Base-by-base conservation (phyloP, 1,140 invertebrate genomes). In the Cecropterus lyciades region DNA sequence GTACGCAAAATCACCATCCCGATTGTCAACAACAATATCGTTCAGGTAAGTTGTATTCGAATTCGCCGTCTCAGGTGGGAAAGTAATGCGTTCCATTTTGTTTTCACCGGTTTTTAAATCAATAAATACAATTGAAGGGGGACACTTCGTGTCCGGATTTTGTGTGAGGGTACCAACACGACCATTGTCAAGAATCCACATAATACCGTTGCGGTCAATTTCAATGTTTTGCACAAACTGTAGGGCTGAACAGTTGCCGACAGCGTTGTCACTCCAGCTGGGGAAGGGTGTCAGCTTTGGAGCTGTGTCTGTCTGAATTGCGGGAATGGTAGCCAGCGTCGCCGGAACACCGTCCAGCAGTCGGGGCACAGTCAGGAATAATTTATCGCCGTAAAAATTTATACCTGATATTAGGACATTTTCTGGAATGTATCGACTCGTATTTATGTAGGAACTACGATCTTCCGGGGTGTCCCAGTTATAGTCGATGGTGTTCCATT, bases 101-200 rank as follows among this genome's bases (percentile, higher is more conserved):
- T 91, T 87, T 6, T 93, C 93, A 10, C 87, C 88, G 4, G 93
- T 90, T 55, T 95, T 95, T 1, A 96, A 83, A 75, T 96, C 94
- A 24, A 96, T 92, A n/a, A 96, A 91, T 0, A 96, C 93, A 8
- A 96, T 75, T 59, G 95, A 94, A 0, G 95, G 94, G 1, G 94
- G 94, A 74, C 95, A 96, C 62, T 87, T 88, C 0, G 79, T 45
- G 16, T 77, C 80, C 11, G 85, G 81, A 30, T 90, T 92, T 0
- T 85, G 76, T 0, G 93, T 93, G 46, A 94, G 70, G 9, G 93
- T 93, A 0, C 87, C 91, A 0, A 94, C 89, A 6, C 94, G 88
- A 0, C 95, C 95, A 11, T 94, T 94, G 72, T 96, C 96, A 42
- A 96, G 73, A 0, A 96, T 93, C 95, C 95, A 96, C 94, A 96